These are phyloP conservation scores for Tribolium freemani DNA, from an alignment of 2,888 invertebrate species.

Conservation along the genomic window DNA sequence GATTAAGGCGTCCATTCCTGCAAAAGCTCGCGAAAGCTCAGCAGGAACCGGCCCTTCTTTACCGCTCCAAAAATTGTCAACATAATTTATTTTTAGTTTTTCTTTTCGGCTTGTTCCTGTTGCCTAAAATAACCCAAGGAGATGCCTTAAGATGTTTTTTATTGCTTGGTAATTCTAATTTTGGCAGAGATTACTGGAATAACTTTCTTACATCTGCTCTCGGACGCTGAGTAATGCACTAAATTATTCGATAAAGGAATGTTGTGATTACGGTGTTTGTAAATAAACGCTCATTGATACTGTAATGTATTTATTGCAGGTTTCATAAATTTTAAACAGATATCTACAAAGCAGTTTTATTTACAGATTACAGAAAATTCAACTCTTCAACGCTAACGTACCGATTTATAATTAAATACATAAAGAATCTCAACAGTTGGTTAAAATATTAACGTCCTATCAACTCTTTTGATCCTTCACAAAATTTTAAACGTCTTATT, in stretches of 20 bases:
- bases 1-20: neutral
- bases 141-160: neutral
- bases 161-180: neutral
- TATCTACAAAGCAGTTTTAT: conserved; percentile 32
- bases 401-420: neutral
- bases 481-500: too few relatives aligned
- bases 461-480: neutral
- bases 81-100: neutral
- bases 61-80: neutral
- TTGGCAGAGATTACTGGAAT: neutral
- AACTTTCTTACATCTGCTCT: neutral
- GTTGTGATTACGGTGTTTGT: neutral
- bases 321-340: conserved; percentile 31
- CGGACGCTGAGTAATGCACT: neutral
- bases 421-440: neutral
- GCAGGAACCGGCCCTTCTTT: neutral
- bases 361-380: conserved; percentile 14
- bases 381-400: neutral
- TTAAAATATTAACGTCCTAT: neutral
- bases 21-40: neutral
- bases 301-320: conserved; percentile 29
- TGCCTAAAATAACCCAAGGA: neutral
- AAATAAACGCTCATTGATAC: conserved; percentile 5
- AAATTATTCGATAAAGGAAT: neutral
- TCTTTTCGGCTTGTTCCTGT: neutral